Evolutionary conservation across 2,113 vertebrate species (phyloP).

Genomic region (Sclerurus mexicanus): DNA sequence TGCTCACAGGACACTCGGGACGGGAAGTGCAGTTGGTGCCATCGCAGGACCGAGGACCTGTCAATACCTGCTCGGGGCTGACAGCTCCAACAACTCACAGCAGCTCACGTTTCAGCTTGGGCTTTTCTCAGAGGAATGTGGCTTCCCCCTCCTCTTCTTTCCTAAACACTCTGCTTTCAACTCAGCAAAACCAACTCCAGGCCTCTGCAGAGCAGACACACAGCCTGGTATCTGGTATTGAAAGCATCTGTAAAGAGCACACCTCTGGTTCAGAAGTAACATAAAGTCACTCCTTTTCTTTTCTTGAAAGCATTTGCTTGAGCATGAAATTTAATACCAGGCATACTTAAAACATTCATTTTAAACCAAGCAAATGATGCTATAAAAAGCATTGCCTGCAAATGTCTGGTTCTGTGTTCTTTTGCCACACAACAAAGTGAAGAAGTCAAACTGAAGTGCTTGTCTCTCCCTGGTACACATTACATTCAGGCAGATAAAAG

Average conservation of each 20-base stretch:
- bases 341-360: background rate
- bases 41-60: background rate
- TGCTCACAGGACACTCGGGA: background rate
- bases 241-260: background rate
- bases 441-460: background rate
- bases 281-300: background rate
- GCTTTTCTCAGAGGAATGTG: background rate
- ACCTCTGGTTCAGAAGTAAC: background rate
- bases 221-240: background rate
- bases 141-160: background rate
- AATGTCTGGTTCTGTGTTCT: background rate
- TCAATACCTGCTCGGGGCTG: background rate
- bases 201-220: background rate
- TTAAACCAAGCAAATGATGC: background rate
- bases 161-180: background rate
- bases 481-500: background rate
- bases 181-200: background rate
- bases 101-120: background rate
- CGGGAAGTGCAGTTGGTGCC: background rate
- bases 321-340: background rate
- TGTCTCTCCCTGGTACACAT: background rate
- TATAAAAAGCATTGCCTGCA: background rate
- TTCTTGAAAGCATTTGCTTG: background rate
- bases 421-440: background rate
- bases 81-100: background rate